Evolutionary conservation across 1,140 invertebrate genomes (phyloP).

Genomic region (Lethrus apterus): DNA sequence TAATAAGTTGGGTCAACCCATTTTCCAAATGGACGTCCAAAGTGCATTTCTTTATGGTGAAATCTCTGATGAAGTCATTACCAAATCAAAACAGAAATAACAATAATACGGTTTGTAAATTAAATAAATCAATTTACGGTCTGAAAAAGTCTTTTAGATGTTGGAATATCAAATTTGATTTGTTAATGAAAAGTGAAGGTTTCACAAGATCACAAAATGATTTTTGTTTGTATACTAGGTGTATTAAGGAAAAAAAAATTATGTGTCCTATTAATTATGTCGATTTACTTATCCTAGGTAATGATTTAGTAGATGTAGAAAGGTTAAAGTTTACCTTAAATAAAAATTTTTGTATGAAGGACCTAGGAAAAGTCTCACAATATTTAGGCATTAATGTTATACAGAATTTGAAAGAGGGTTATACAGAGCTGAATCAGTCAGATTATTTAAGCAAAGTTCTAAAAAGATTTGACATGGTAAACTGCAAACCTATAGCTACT

Average conservation of each 20-base stretch:
- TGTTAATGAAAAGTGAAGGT: too few relatives aligned
- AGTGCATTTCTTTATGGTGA: slow-evolving; percentile 40
- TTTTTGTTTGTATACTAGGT: too few relatives aligned
- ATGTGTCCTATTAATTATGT: too few relatives aligned
- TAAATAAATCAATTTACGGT: too few relatives aligned
- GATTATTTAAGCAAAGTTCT: slow-evolving; percentile 14
- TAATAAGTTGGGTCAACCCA: slow-evolving; percentile 14
- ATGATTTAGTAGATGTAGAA: slow-evolving; percentile 20
- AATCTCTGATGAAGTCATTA: slow-evolving; percentile 32
- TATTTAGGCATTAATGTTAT: slow-evolving; percentile 16
- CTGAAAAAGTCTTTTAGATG: too few relatives aligned
- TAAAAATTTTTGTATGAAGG: slow-evolving; percentile 24
- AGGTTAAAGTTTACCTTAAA: slow-evolving; percentile 17
- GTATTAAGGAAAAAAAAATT: too few relatives aligned
- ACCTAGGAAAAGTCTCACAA: slow-evolving; percentile 19
- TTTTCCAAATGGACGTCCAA: slow-evolving; percentile 40
- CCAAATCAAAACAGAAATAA: slow-evolving; percentile 23
- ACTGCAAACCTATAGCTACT: slow-evolving; percentile 16
- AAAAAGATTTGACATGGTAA: slow-evolving; percentile 13
- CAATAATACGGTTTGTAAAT: too few relatives aligned
- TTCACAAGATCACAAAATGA: too few relatives aligned
- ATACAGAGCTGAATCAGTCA: slow-evolving; percentile 5
- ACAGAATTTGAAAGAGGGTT: slow-evolving; percentile 5
- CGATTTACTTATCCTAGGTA: too few relatives aligned
- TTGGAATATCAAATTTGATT: too few relatives aligned